Conservation (phyloP, 2,797 vertebrate genomes). For the Hafferia zeledoni region DNA sequence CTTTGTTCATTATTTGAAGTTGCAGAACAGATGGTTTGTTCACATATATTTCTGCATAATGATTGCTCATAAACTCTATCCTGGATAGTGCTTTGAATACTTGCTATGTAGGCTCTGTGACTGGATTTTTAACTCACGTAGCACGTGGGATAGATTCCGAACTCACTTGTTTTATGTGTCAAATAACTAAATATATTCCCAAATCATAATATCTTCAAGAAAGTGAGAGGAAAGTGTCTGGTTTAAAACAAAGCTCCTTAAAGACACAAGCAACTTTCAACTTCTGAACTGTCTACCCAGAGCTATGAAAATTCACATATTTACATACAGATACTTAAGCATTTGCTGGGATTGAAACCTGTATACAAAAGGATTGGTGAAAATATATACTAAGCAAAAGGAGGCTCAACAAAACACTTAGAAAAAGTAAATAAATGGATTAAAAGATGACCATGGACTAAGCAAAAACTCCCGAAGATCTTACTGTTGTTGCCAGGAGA, state of each 20-base stretch:
- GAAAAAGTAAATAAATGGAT: background rate
- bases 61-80: constrained; percentile 37
- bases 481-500: background rate
- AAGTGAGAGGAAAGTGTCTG: background rate
- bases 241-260: background rate
- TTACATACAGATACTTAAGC: background rate
- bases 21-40: constrained; percentile 57
- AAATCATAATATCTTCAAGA: background rate
- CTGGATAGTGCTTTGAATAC: constrained; percentile 12
- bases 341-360: background rate
- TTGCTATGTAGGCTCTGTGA: constrained; percentile 1
- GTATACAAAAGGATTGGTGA: background rate
- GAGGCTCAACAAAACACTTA: background rate
- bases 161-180: background rate
- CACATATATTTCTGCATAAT: constrained; percentile 47
- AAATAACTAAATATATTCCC: background rate
- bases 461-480: background rate
- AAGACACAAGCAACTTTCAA: background rate
- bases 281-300: background rate
- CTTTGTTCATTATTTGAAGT: constrained; percentile 49
- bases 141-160: background rate
- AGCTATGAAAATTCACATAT: background rate
- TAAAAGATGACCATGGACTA: background rate
- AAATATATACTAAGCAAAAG: background rate
- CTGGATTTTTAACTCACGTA: background rate